phyloP scores from a whole-genome alignment of 2,113 vertebrate species.

The Gavialis gangeticus region DNA sequence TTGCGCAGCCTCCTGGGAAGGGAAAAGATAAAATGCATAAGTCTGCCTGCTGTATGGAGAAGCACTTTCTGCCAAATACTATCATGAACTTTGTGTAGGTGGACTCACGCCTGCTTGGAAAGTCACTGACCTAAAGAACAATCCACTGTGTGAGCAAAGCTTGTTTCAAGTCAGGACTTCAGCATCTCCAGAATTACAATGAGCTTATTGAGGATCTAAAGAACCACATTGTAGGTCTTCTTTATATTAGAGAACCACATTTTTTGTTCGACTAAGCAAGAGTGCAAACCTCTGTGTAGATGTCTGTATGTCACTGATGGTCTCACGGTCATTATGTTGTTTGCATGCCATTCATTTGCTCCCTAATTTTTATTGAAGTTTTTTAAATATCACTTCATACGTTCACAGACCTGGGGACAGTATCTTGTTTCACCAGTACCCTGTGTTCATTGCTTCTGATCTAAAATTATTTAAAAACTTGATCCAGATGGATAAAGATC shows the following conservation, averaged over 20 bases:
- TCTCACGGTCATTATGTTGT: too few species aligned
- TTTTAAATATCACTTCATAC: too few species aligned
- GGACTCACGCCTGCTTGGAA: background rate
- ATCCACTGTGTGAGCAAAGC: background rate
- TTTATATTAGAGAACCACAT: background rate
- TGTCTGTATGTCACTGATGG: too few species aligned
- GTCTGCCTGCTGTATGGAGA: slow-evolving; percentile 28
- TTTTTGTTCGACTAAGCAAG: too few species aligned
- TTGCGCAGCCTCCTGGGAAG: slow-evolving; percentile 90
- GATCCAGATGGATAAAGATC: too few species aligned
- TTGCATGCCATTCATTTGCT: too few species aligned
- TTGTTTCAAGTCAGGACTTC: background rate
- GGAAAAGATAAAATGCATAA: slow-evolving; percentile 28
- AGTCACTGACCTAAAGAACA: background rate
- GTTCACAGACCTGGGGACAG: too few species aligned
- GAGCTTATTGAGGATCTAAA: background rate
- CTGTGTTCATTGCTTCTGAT: too few species aligned
- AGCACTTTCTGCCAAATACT: background rate
- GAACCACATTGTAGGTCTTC: background rate
- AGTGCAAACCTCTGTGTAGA: too few species aligned
- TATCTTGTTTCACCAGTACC: too few species aligned
- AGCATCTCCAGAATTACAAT: background rate
- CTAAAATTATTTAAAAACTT: too few species aligned
- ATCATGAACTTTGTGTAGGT: background rate
- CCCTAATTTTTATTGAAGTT: too few species aligned